Conservation (phyloP, 2,113 vertebrate species). For the Passer montanus region DNA sequence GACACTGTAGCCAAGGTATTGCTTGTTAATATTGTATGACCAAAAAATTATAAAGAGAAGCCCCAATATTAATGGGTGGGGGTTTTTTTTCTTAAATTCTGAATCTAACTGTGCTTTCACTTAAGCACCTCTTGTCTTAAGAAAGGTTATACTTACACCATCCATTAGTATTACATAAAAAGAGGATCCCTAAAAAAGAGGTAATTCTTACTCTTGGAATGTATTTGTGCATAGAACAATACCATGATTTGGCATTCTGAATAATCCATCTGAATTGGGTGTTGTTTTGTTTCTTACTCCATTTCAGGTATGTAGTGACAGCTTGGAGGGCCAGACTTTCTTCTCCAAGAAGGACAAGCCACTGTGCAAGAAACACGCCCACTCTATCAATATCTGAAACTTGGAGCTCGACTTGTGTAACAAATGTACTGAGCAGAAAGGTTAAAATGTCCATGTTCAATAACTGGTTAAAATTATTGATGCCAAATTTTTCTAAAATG, state of each 20-base stretch:
- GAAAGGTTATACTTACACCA: neutral
- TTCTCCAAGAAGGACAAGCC: slow-evolving; percentile 96
- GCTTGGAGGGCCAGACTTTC: slow-evolving; percentile 91
- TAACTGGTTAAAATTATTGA: slow-evolving; percentile 46
- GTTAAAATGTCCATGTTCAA: slow-evolving; percentile 45
- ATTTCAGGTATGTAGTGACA: slow-evolving; percentile 86
- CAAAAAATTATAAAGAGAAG: neutral
- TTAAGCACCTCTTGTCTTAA: neutral
- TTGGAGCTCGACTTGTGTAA: neutral
- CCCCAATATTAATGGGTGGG: neutral
- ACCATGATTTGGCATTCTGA: neutral
- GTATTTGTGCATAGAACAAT: neutral
- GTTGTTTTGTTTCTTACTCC: neutral
- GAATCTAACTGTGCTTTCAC: neutral
- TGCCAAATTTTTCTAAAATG: neutral
- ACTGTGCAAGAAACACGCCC: slow-evolving; percentile 94
- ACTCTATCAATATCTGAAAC: slow-evolving; percentile 86
- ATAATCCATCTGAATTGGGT: neutral
- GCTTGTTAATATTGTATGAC: neutral
- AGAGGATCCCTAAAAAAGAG: neutral
- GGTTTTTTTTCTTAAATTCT: neutral
- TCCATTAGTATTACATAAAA: neutral
- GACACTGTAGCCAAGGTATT: neutral
- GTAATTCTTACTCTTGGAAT: neutral
- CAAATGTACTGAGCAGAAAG: slow-evolving; percentile 47